Conservation (phyloP, 2,888 invertebrate genomes). For the Philereme transversata region DNA sequence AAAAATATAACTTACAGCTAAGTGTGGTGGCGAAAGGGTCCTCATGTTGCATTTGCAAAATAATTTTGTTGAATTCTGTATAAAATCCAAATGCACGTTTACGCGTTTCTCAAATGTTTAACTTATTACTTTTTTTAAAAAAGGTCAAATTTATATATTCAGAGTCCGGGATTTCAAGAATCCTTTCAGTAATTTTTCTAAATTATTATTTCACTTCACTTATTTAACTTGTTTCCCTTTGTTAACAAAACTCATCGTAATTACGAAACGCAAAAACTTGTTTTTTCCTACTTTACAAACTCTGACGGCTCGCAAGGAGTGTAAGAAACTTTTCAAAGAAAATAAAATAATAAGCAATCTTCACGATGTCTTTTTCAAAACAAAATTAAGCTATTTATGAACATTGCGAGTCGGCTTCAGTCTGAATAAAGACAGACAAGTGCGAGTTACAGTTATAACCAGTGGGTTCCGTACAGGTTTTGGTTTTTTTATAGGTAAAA, state of each 20-base stretch:
- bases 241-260: slow-evolving; percentile 23
- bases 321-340: slow-evolving; percentile 29
- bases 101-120: too few species aligned
- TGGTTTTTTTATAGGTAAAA: too few species aligned
- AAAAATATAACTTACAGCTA: too few species aligned
- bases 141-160: too few species aligned
- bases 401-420: slow-evolving; percentile 22
- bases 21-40: too few species aligned
- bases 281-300: slow-evolving; percentile 8
- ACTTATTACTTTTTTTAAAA: too few species aligned
- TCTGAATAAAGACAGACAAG: not conserved
- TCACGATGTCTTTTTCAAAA: slow-evolving; percentile 27
- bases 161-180: not conserved
- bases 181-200: slow-evolving; percentile 7
- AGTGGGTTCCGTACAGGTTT: not conserved
- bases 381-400: slow-evolving; percentile 35
- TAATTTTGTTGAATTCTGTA: too few species aligned
- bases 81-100: too few species aligned
- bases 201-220: slow-evolving; percentile 19
- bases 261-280: slow-evolving; percentile 25
- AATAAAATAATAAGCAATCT: slow-evolving; percentile 34
- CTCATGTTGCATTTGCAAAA: too few species aligned
- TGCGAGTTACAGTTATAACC: not conserved
- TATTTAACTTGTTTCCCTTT: slow-evolving; percentile 16
- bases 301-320: slow-evolving; percentile 16